These are phyloP conservation scores for Amazona guildingii DNA, from an alignment of 2,113 vertebrate species.

Conservation along the genomic window DNA sequence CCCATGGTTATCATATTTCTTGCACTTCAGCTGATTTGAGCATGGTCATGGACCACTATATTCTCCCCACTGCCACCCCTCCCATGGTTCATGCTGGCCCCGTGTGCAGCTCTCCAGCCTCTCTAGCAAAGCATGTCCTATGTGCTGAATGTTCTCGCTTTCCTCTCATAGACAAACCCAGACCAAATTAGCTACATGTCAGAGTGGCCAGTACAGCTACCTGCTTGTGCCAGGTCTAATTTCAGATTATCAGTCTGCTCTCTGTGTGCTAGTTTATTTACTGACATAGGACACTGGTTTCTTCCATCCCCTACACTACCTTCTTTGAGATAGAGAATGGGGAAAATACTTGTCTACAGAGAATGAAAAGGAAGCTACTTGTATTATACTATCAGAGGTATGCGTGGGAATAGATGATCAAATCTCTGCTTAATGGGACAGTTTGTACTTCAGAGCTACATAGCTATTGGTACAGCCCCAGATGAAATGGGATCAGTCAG, in stretches of 20 bases:
- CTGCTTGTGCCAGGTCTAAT: not conserved
- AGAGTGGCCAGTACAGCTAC: not conserved
- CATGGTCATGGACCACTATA: accelerated
- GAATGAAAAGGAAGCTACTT: not conserved
- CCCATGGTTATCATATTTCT: not conserved
- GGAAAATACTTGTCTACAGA: not conserved
- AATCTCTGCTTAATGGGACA: not conserved
- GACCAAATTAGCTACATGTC: not conserved
- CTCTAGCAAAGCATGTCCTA: not conserved
- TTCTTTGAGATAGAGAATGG: not conserved
- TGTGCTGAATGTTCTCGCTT: not conserved
- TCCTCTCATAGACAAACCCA: not conserved
- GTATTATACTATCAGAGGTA: not conserved
- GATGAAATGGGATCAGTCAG: not conserved
- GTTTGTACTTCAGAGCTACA: not conserved
- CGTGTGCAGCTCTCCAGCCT: not conserved
- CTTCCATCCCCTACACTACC: not conserved
- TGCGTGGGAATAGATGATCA: not conserved
- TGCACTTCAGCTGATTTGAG: not conserved
- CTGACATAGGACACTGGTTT: not conserved
- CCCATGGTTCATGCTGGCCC: not conserved
- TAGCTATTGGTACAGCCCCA: not conserved
- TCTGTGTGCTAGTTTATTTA: not conserved
- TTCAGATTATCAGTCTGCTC: not conserved
- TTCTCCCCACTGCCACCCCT: not conserved